These are phyloP conservation scores for Tuberolachnus salignus DNA, from an alignment of 2,888 invertebrate genomes.

Conservation along the genomic window DNA sequence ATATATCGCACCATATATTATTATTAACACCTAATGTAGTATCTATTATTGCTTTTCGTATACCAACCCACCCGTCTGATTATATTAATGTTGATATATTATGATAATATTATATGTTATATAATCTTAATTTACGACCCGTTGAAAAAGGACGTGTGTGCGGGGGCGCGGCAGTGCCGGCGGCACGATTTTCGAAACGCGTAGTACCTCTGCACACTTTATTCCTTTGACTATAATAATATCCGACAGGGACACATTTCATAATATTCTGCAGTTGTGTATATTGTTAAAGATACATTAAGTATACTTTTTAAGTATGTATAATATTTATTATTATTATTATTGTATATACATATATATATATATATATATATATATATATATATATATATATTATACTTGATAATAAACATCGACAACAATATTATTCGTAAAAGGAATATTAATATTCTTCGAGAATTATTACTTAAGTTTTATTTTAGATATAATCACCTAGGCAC, in stretches of 20 bases:
- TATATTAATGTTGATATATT: too few species aligned
- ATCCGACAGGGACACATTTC: neutral
- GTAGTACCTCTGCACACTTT: neutral
- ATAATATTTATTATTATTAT: too few species aligned
- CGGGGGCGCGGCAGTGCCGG: neutral
- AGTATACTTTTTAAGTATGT: neutral
- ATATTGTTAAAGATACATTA: neutral
- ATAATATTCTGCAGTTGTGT: neutral
- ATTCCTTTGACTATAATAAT: neutral
- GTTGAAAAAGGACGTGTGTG: neutral
- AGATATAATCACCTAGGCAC: too few species aligned
- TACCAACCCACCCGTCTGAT: too few species aligned
- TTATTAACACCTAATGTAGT: neutral
- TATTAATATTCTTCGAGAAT: too few species aligned
- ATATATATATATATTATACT: neutral
- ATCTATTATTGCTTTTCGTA: neutral
- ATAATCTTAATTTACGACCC: neutral
- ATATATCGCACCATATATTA: too few species aligned
- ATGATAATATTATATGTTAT: constrained; percentile 7
- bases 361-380: neutral
- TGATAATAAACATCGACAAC: too few species aligned
- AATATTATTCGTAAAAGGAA: too few species aligned
- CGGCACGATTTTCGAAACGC: neutral
- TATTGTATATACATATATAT: neutral
- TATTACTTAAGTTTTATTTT: too few species aligned